These are phyloP conservation scores for Leptosomus discolor DNA, from an alignment of 2,113 vertebrate genomes.

Conservation along the genomic window DNA sequence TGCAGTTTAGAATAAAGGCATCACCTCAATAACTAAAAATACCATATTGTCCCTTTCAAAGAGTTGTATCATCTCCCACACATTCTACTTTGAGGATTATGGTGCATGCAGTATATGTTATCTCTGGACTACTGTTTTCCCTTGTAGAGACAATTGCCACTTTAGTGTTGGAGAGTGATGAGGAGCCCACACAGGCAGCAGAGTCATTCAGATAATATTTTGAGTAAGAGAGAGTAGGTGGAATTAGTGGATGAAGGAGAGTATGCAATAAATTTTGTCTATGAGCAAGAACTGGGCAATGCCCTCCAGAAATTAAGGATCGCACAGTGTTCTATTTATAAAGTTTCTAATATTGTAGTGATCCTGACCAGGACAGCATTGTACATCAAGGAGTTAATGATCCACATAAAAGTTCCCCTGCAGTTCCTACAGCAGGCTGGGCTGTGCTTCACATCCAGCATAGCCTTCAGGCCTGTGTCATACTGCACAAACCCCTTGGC, in stretches of 20 bases:
- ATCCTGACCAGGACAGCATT: background rate
- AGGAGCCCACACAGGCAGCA: conserved; percentile 13
- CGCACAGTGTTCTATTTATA: background rate
- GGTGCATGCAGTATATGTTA: background rate
- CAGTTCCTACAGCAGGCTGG: background rate
- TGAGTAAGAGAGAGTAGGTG: background rate
- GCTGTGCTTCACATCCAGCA: background rate
- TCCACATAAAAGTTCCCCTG: background rate
- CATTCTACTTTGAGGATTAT: conserved; percentile 11
- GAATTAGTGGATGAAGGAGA: background rate
- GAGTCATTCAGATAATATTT: conserved; percentile 2
- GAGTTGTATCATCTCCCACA: background rate
- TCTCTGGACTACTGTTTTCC: background rate
- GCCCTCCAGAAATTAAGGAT: background rate
- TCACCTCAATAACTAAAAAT: conserved; percentile 11
- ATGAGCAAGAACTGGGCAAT: background rate
- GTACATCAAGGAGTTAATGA: background rate
- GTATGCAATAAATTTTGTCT: background rate
- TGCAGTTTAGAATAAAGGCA: background rate
- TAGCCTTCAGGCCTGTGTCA: background rate
- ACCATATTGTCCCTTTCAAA: background rate
- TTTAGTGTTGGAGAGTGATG: background rate
- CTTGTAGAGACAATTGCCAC: background rate
- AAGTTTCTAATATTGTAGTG: background rate
- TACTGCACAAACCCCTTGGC: background rate